Conservation (phyloP, 2,888 invertebrate species). For the Agonum fuliginosum region DNA sequence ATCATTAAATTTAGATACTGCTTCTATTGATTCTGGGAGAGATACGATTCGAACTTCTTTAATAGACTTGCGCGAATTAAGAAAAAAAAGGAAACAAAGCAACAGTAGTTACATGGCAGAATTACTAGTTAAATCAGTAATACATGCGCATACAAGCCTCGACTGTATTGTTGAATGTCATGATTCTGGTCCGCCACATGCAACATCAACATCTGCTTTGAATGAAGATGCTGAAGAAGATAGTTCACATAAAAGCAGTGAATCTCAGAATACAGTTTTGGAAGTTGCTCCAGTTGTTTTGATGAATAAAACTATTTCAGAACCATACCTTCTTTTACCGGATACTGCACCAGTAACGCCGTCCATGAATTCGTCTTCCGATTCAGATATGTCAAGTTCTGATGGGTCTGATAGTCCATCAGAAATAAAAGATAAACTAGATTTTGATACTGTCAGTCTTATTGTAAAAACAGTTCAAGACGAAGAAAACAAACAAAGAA, state of each 20-base stretch:
- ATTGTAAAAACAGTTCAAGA: constrained; percentile 75
- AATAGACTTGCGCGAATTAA: constrained; percentile 72
- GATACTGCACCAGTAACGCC: constrained; percentile 31
- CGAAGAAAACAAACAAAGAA: constrained; percentile 60
- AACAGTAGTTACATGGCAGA: constrained; percentile 79
- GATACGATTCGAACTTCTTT: constrained; percentile 63
- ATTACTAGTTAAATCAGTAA: constrained; percentile 79
- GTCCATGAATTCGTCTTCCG: constrained; percentile 64
- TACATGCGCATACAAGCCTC: constrained; percentile 77
- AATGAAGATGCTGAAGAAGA: constrained; percentile 45
- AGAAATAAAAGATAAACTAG: constrained; percentile 68
- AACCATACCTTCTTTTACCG: constrained; percentile 61
- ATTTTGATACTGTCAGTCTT: constrained; percentile 76
- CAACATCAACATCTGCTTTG: constrained; percentile 31
- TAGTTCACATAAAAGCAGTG: constrained; percentile 18
- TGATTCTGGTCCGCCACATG: constrained; percentile 66
- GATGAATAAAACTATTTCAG: constrained; percentile 65
- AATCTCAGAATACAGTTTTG: constrained; percentile 61
- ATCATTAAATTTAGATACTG: constrained; percentile 72
- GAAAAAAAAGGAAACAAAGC: constrained; percentile 67
- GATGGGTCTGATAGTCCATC: constrained; percentile 70
- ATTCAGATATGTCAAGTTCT: constrained; percentile 65
- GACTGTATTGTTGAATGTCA: constrained; percentile 77
- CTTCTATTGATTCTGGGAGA: constrained; percentile 71
- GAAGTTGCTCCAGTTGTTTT: constrained; percentile 63